These are phyloP conservation scores for Argyrosomus regius DNA, from an alignment of 2,797 vertebrate genomes.

Conservation along the genomic window DNA sequence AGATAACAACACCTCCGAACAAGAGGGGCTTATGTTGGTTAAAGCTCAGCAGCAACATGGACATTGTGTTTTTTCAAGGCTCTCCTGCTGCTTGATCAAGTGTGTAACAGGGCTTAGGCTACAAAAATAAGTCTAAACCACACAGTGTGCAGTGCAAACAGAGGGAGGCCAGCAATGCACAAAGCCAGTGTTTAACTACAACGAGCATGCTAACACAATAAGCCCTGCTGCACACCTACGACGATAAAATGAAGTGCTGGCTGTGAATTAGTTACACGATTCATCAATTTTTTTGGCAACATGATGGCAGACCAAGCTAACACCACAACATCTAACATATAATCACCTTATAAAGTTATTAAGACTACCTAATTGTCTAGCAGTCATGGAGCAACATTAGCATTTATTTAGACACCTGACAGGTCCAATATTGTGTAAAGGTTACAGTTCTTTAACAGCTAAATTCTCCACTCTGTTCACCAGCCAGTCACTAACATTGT, in stretches of 20 bases:
- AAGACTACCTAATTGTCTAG: not conserved
- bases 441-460: too few relatives aligned
- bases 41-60: constrained; percentile 16
- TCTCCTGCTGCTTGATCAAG: constrained; percentile 40
- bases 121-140: constrained; percentile 47
- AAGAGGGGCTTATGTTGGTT: constrained; percentile 28
- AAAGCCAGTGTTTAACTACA: constrained; percentile 25
- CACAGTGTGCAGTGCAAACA: constrained; percentile 32
- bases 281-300: not conserved
- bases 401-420: too few relatives aligned
- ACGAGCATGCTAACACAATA: constrained; percentile 6
- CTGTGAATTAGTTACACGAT: not conserved
- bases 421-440: too few relatives aligned
- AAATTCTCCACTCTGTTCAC: too few relatives aligned
- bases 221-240: not conserved
- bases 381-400: too few relatives aligned
- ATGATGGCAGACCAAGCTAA: not conserved
- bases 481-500: too few relatives aligned
- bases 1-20: constrained; percentile 14
- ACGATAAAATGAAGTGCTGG: not conserved
- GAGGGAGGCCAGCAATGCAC: constrained; percentile 17
- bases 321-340: not conserved
- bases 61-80: constrained; percentile 36
- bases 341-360: not conserved
- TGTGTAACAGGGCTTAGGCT: constrained; percentile 53